phyloP scores from a whole-genome alignment of 2,888 invertebrate genomes.

The Cantharis rustica region DNA sequence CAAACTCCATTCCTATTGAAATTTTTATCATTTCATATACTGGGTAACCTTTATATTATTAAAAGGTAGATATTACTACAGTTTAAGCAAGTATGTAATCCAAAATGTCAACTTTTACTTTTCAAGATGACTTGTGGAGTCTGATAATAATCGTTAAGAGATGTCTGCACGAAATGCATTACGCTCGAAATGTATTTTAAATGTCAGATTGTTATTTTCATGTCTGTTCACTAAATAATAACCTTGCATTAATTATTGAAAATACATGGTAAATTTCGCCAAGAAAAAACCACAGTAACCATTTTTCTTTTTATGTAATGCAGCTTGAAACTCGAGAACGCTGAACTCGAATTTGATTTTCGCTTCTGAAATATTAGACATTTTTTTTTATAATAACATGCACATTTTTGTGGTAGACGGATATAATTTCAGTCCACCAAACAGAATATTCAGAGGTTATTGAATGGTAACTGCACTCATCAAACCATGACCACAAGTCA shows the following conservation, averaged over 20 bases:
- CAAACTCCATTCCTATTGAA: neutral
- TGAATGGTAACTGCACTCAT: neutral
- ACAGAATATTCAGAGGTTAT: neutral
- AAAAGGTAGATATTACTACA: neutral
- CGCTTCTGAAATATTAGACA: neutral
- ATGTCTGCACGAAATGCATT: neutral
- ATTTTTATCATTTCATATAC: neutral
- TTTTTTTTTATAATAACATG: neutral
- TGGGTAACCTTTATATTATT: neutral
- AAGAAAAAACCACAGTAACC: too few relatives aligned
- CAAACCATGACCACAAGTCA: neutral
- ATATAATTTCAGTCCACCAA: neutral
- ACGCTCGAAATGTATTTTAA: neutral
- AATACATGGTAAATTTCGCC: neutral
- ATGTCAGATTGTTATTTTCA: neutral
- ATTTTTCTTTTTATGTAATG: too few relatives aligned
- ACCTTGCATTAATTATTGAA: neutral
- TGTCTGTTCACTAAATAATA: neutral
- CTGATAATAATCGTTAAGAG: neutral
- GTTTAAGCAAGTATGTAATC: neutral
- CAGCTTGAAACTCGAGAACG: neutral
- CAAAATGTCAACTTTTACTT: conserved; percentile 3
- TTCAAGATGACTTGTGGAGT: neutral
- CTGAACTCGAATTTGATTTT: neutral
- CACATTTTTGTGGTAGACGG: neutral